These are phyloP conservation scores for Epistrophe grossulariae DNA, from an alignment of 2,888 invertebrate species.

Conservation along the genomic window DNA sequence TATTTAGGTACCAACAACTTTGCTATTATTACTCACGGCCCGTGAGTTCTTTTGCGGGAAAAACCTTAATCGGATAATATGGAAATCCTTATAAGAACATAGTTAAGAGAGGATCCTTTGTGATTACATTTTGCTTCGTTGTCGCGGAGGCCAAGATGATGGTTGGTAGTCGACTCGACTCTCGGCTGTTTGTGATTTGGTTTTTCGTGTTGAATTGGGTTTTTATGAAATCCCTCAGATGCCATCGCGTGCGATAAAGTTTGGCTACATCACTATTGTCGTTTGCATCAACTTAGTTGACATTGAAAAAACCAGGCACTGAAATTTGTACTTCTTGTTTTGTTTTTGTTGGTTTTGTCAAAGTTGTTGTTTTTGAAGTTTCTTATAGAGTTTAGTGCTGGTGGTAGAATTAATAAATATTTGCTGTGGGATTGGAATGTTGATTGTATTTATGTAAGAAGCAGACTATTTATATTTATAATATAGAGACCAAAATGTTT, in stretches of 20 bases:
- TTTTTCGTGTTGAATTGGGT: conserved; percentile 47
- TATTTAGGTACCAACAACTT: background rate
- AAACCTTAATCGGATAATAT: conserved; percentile 69
- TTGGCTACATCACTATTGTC: conserved; percentile 28
- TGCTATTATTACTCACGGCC: conserved; percentile 46
- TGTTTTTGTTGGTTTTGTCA: conserved; percentile 26
- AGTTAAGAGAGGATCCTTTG: conserved; percentile 43
- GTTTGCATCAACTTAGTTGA: conserved; percentile 5
- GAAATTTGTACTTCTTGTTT: background rate
- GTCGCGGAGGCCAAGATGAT: conserved; percentile 55
- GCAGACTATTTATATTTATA: too few relatives aligned
- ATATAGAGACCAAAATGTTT: too few relatives aligned
- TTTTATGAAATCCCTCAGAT: conserved; percentile 50
- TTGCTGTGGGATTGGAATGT: conserved; percentile 60
- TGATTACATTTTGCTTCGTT: conserved; percentile 42
- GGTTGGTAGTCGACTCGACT: conserved; percentile 24
- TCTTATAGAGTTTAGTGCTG: conserved; percentile 8
- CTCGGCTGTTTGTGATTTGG: conserved; percentile 32
- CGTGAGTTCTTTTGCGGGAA: conserved; percentile 21
- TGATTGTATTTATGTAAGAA: conserved; percentile 45
- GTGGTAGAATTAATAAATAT: conserved; percentile 65
- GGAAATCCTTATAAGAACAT: conserved; percentile 60
- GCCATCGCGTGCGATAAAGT: conserved; percentile 24
- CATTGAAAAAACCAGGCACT: background rate
- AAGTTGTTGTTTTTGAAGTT: conserved; percentile 67